These are phyloP conservation scores for Pungitius pungitius DNA, from an alignment of 2,113 vertebrate genomes.

Conservation along the genomic window DNA sequence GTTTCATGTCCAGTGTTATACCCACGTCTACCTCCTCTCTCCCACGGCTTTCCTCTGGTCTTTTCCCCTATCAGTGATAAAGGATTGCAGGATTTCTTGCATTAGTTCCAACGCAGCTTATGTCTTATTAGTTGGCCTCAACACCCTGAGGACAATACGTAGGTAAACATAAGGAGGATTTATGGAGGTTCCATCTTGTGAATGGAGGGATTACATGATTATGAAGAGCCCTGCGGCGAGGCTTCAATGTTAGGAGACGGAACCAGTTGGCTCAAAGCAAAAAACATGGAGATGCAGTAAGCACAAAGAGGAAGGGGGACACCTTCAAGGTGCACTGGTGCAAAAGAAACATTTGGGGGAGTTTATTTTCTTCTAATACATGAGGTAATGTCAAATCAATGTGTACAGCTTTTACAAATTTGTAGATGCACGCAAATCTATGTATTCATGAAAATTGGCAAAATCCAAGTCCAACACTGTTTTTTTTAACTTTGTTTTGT, in stretches of 20 bases:
- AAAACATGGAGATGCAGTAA: conserved; percentile 18
- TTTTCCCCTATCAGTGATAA: conserved; percentile 44
- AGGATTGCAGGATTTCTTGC: conserved; percentile 51
- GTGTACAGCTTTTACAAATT: no score
- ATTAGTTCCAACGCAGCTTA: conserved; percentile 46
- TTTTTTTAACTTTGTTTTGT: not conserved
- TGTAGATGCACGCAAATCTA: no score
- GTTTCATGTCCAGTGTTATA: conserved; percentile 47
- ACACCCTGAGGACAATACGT: conserved; percentile 51
- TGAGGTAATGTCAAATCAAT: no score
- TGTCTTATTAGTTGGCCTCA: conserved; percentile 65
- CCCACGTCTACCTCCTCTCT: conserved; percentile 32
- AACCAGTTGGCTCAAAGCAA: conserved; percentile 26
- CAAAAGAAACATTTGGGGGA: not conserved
- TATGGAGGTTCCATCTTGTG: conserved; percentile 60
- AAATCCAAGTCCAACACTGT: not conserved
- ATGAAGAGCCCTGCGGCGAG: conserved; percentile 58
- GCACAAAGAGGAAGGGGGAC: conserved; percentile 9
- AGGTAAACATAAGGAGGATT: conserved; percentile 64
- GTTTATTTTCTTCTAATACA: not conserved
- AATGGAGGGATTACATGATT: conserved; percentile 70
- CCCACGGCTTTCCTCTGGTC: conserved; percentile 34
- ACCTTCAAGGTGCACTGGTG: conserved; percentile 19
- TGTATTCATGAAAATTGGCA: not conserved
- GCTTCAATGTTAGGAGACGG: conserved; percentile 23